These are phyloP conservation scores for Betta splendens DNA, from an alignment of 2,797 vertebrate genomes.

Conservation along the genomic window DNA sequence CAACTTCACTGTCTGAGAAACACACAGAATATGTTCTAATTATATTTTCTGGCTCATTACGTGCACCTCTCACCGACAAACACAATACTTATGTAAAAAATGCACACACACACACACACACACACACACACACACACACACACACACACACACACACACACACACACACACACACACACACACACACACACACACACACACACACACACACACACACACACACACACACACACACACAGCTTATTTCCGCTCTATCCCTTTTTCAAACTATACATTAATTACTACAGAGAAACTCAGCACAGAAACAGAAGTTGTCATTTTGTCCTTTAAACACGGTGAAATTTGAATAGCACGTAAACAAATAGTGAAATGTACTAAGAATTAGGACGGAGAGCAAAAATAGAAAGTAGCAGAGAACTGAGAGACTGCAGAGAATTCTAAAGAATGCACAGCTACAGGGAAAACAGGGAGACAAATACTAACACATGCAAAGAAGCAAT, in stretches of 20 bases:
- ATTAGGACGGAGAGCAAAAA: slow-evolving; percentile 42
- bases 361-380: slow-evolving; percentile 18
- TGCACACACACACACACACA: no score
- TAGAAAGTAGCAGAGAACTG: slow-evolving; percentile 37
- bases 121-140: no score
- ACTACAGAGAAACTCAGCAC: slow-evolving; percentile 44
- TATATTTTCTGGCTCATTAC: slow-evolving; percentile 49
- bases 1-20: slow-evolving; percentile 40
- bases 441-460: slow-evolving; percentile 46
- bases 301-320: slow-evolving; percentile 42
- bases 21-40: slow-evolving; percentile 39
- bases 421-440: slow-evolving; percentile 45
- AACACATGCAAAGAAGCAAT: slow-evolving; percentile 44
- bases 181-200: slow-evolving; percentile 5
- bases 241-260: slow-evolving; percentile 36
- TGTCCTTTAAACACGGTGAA: slow-evolving; percentile 18
- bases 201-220: slow-evolving; percentile 1
- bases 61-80: slow-evolving; percentile 31
- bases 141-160: slow-evolving; percentile 2
- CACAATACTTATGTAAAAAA: no score
- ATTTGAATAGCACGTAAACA: slow-evolving; percentile 44
- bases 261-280: slow-evolving; percentile 32
- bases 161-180: slow-evolving; percentile 1
- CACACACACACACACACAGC: slow-evolving; percentile 3
- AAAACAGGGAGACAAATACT: slow-evolving; percentile 28